These are phyloP conservation scores for Elachura formosa DNA, from an alignment of 2,113 vertebrate species.

Conservation along the genomic window DNA sequence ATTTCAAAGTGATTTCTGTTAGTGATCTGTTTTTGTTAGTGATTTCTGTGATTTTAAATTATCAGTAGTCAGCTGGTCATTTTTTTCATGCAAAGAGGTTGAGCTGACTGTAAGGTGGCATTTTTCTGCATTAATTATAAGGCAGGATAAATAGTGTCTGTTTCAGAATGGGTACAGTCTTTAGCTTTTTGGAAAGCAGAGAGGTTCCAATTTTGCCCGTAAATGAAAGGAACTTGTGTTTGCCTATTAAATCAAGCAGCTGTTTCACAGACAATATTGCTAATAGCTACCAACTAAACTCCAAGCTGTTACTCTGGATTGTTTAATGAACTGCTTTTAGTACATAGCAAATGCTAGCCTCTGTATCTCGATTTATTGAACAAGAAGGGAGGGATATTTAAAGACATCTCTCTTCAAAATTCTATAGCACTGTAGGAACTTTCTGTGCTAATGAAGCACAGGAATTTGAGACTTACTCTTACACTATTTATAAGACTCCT, in stretches of 20 bases:
- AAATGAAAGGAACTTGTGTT: slow-evolving; percentile 68
- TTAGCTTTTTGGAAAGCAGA: slow-evolving; percentile 56
- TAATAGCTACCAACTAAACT: slow-evolving; percentile 69
- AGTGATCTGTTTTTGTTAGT: too few relatives aligned
- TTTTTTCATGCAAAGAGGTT: background rate
- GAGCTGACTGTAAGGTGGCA: background rate
- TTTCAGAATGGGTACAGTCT: slow-evolving; percentile 38
- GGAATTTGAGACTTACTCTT: background rate
- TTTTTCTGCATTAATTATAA: slow-evolving; percentile 40
- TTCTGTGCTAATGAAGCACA: background rate
- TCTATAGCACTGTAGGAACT: background rate
- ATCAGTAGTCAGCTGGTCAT: background rate
- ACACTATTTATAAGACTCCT: background rate
- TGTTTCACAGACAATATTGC: slow-evolving; percentile 65
- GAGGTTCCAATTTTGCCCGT: slow-evolving; percentile 53
- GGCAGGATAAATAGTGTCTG: slow-evolving; percentile 10
- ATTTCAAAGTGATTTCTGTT: background rate
- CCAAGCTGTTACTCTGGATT: slow-evolving; percentile 57
- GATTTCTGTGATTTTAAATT: too few relatives aligned
- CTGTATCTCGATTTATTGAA: slow-evolving; percentile 23
- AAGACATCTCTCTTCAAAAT: slow-evolving; percentile 16
- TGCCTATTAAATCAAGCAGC: slow-evolving; percentile 71
- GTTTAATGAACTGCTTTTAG: slow-evolving; percentile 71
- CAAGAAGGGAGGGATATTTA: background rate
- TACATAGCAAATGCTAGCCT: slow-evolving; percentile 43